Evolutionary conservation across 2,113 vertebrate species (phyloP).

Genomic region (Cyphomyrus plagiostoma): DNA sequence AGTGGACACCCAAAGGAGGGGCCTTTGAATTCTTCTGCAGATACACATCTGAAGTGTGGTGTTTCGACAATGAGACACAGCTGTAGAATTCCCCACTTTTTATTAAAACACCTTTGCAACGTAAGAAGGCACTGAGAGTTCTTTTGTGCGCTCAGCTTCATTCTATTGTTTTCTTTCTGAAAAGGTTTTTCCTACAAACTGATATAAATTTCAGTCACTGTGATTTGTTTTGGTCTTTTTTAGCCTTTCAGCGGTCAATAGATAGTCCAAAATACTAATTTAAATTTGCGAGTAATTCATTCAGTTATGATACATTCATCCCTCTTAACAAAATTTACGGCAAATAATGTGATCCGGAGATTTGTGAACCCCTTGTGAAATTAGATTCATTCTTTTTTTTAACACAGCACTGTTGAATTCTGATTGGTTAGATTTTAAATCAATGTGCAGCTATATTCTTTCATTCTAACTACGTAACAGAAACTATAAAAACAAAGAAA

Average conservation of each 20-base stretch:
- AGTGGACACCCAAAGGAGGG: background rate
- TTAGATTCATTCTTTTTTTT: background rate
- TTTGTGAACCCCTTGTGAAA: background rate
- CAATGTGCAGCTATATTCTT: background rate
- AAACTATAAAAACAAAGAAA: background rate
- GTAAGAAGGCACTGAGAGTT: background rate
- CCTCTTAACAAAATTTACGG: background rate
- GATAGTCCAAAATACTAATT: background rate
- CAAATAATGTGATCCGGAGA: background rate
- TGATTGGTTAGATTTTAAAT: background rate
- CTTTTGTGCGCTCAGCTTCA: background rate
- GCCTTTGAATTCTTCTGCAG: conserved; percentile 7
- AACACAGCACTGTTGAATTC: background rate
- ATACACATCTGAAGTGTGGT: background rate
- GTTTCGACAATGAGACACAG: background rate
- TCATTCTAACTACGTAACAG: background rate
- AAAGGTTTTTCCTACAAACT: background rate
- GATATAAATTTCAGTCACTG: background rate
- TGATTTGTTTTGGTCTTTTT: background rate
- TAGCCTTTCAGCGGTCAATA: background rate
- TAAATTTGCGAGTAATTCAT: background rate
- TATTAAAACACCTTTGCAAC: background rate
- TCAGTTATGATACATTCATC: background rate
- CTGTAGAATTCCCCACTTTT: background rate
- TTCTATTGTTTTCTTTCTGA: background rate